Percentiles rank a stretch among this genome's conserved stretches.
Evolutionary conservation across 2,113 vertebrate genomes (phyloP).

Genomic region (Antennarius striatus): DNA sequence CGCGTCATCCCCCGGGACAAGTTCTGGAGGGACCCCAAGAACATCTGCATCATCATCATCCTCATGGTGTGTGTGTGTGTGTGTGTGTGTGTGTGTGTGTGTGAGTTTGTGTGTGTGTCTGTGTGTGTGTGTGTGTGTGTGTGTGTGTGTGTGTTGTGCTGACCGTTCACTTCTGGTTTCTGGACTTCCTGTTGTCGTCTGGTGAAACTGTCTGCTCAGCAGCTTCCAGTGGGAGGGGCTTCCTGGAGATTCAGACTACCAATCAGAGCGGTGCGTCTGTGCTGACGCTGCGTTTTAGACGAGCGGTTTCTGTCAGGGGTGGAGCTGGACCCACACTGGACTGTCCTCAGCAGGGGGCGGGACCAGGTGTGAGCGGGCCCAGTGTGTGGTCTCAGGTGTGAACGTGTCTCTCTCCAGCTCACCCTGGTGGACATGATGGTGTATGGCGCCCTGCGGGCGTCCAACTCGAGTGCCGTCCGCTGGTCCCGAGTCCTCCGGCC

Average conservation of each 20-base stretch:
- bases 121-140: not conserved
- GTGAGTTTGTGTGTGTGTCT: not conserved
- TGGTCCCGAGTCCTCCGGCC: constrained; percentile 90
- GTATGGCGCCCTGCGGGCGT: constrained; percentile 79
- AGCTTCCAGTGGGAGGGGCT: no score
- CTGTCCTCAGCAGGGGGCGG: no score
- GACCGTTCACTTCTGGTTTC: no score
- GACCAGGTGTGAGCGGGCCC: no score
- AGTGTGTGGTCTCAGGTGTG: no score
- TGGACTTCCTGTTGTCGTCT: no score
- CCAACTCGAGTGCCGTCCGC: constrained; percentile 74
- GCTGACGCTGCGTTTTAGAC: no score
- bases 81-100: not conserved
- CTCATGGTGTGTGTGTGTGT: constrained; percentile 53
- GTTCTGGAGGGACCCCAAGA: constrained; percentile 97
- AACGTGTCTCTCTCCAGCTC: constrained; percentile 72
- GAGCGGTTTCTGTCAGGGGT: no score
- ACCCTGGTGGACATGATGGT: constrained; percentile 86
- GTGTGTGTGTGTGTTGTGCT: not conserved
- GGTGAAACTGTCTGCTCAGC: no score
- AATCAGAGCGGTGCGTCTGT: not conserved
- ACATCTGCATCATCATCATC: constrained; percentile 89
- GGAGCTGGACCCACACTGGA: no score
- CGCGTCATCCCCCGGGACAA: constrained; percentile 82
- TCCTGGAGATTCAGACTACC: no score